Percentiles rank a stretch among this genome's conserved stretches.
These are phyloP conservation scores for Daubentonia madagascariensis DNA, from an alignment of 2,113 vertebrate genomes.

Conservation along the genomic window DNA sequence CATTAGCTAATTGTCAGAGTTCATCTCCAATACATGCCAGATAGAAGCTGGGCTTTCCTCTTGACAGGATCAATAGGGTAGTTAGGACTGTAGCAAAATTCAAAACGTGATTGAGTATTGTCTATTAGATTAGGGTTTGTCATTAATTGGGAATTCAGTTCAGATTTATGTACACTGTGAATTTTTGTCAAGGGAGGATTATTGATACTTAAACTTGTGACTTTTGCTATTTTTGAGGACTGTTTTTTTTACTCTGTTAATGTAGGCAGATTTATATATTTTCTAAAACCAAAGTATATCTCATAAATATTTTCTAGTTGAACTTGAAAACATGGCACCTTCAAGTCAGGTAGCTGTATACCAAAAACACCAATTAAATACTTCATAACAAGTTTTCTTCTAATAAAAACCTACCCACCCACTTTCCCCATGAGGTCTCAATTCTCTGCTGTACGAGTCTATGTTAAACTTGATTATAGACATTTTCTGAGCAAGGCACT, in stretches of 20 bases:
- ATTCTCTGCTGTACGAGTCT: rapidly evolving
- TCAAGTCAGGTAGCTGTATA: background rate
- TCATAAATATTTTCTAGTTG: constrained; percentile 49
- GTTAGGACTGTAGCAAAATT: background rate
- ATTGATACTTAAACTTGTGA: constrained; percentile 1
- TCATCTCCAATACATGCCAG: background rate
- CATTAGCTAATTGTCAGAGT: constrained; percentile 37
- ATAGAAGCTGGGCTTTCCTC: background rate
- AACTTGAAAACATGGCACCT: background rate
- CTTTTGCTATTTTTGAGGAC: background rate
- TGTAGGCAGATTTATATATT: background rate
- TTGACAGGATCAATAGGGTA: background rate
- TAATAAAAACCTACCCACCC: background rate
- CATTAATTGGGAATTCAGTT: constrained; percentile 13
- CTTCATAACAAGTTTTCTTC: background rate
- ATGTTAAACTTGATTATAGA: background rate
- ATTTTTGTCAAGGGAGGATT: constrained; percentile 28
- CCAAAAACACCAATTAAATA: constrained; percentile 29
- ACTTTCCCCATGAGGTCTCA: background rate
- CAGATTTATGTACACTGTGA: background rate
- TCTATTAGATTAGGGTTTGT: background rate
- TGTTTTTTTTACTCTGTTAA: background rate
- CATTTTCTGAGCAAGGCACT: constrained; percentile 33
- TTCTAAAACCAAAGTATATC: background rate
- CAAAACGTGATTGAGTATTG: background rate